Evolutionary conservation across 2,888 invertebrate species (phyloP).

Genomic region (Malacosoma neustria): DNA sequence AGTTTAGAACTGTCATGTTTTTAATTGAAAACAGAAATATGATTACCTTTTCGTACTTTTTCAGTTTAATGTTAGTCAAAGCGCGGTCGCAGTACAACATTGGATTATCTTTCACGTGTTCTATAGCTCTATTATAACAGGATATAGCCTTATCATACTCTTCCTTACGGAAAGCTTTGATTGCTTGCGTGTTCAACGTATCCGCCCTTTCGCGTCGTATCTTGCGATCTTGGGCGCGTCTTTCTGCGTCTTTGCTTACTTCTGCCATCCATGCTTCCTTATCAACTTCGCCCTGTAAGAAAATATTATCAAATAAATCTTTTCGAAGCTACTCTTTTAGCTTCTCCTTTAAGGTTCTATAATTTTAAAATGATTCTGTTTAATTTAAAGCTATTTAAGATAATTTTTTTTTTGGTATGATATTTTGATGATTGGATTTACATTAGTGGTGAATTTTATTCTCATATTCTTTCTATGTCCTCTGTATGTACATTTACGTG

Average conservation of each 20-base stretch:
- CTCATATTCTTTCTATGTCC: no score
- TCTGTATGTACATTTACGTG: no score
- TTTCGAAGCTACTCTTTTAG: no score
- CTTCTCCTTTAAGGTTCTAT: no score
- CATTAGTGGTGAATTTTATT: no score
- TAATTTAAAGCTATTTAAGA: neutral
- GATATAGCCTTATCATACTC: constrained; percentile 84
- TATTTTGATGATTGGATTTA: no score
- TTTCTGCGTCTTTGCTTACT: constrained; percentile 83
- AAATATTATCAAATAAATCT: constrained; percentile 6
- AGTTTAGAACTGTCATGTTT: no score
- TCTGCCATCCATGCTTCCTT: constrained; percentile 83
- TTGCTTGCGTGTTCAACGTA: constrained; percentile 80
- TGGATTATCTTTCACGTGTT: constrained; percentile 83
- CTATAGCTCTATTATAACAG: constrained; percentile 84
- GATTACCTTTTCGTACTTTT: constrained; percentile 57
- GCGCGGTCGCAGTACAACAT: constrained; percentile 87
- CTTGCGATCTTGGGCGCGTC: constrained; percentile 77
- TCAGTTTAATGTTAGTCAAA: constrained; percentile 78
- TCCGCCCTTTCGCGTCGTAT: constrained; percentile 82
- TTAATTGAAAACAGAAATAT: no score
- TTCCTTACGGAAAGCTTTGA: constrained; percentile 79
- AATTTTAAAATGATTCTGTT: no score
- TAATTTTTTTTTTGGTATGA: neutral
- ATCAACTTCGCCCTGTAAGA: constrained; percentile 59